A percentile compares a stretch with the other conserved stretches of the same genome.
These are phyloP conservation scores for Ormyrus nitidulus DNA, from an alignment of 2,888 invertebrate genomes.

Conservation along the genomic window DNA sequence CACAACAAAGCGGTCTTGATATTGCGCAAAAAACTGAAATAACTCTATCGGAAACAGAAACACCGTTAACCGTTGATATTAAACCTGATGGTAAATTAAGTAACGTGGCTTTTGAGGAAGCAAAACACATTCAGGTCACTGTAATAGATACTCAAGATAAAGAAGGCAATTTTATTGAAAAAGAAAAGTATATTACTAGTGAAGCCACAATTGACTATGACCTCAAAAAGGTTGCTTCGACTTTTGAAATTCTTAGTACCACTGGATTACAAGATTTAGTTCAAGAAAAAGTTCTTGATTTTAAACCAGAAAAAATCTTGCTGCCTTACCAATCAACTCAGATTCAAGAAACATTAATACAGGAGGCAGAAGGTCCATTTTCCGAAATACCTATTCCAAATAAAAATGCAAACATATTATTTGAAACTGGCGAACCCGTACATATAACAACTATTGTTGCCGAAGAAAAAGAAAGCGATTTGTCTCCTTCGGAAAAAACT, in stretches of 20 bases:
- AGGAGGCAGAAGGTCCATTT: constrained; percentile 69
- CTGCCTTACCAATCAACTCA: constrained; percentile 66
- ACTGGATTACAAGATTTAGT: constrained; percentile 60
- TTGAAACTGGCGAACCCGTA: constrained; percentile 68
- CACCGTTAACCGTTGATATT: constrained; percentile 72
- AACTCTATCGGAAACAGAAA: constrained; percentile 77
- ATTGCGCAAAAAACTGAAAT: constrained; percentile 76
- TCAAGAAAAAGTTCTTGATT: constrained; percentile 55
- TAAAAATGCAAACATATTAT: constrained; percentile 76
- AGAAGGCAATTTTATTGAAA: constrained; percentile 65
- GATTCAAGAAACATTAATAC: constrained; percentile 68
- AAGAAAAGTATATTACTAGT: constrained; percentile 61
- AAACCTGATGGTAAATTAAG: constrained; percentile 78
- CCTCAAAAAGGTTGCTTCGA: constrained; percentile 65
- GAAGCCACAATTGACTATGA: constrained; percentile 68
- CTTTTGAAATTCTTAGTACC: constrained; percentile 67
- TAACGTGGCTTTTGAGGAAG: constrained; percentile 77
- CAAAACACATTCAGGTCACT: constrained; percentile 79
- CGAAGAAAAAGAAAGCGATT: constrained; percentile 65
- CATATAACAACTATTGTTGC: constrained; percentile 66
- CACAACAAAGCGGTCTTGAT: constrained; percentile 74
- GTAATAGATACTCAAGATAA: constrained; percentile 73
- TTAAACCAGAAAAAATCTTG: constrained; percentile 60
- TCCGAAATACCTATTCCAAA: constrained; percentile 76
- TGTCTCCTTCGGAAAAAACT: constrained; percentile 65